Percentiles rank a stretch among this genome's conserved stretches.
phyloP scores from a whole-genome alignment of 2,888 invertebrate genomes.

The Chrysomela aeneicollis region DNA sequence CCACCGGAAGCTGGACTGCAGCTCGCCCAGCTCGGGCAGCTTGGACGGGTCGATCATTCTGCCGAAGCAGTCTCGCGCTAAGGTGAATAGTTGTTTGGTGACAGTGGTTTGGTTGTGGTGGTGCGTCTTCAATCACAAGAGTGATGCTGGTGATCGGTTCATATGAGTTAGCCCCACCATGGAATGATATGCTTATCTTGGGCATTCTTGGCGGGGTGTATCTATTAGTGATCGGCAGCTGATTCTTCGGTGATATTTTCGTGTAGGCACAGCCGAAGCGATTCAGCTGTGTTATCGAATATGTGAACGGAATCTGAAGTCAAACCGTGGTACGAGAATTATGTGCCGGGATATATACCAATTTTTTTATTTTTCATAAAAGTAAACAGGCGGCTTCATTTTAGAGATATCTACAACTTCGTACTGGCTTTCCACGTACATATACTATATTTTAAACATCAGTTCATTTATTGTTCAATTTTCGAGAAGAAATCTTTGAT shows the following conservation, averaged over 20 bases:
- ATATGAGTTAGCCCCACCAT: slow-evolving; percentile 28
- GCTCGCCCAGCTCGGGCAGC: slow-evolving; percentile 64
- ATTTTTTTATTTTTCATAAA: too few species aligned
- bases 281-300: background rate
- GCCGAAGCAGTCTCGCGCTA: slow-evolving; percentile 65
- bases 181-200: slow-evolving; percentile 46
- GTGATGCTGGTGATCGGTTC: slow-evolving; percentile 19
- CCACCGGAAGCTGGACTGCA: slow-evolving; percentile 70
- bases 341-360: too few species aligned
- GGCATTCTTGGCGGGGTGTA: slow-evolving; percentile 45
- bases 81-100: slow-evolving; percentile 61
- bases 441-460: too few species aligned
- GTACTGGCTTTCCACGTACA: too few species aligned
- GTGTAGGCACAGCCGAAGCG: slow-evolving; percentile 13
- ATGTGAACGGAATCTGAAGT: background rate
- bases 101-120: slow-evolving; percentile 25
- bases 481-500: too few species aligned
- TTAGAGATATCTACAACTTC: too few species aligned
- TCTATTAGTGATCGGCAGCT: slow-evolving; percentile 12
- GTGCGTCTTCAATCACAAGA: too few species aligned
- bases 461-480: too few species aligned
- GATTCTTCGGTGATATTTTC: slow-evolving; percentile 28
- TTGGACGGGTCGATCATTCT: slow-evolving; percentile 67
- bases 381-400: too few species aligned
- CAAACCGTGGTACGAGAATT: background rate